Evolutionary conservation across 2,113 vertebrate species (phyloP), one percentile per base, ranked within the genome.

Genomic region (Hippocampus abdominalis): DNA sequence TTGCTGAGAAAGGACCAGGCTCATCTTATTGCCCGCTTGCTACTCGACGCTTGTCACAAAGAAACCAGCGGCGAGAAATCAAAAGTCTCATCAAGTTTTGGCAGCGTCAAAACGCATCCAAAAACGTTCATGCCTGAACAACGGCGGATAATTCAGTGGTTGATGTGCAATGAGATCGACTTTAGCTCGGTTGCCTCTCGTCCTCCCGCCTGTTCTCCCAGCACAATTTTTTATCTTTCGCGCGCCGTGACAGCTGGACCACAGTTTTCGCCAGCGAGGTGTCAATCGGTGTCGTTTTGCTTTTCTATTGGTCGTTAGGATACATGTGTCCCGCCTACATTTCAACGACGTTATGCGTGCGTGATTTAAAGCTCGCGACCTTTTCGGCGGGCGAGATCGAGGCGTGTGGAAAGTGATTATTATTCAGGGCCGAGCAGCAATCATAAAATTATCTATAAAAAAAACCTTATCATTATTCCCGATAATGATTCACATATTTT

Each of bases 191-290:
- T 49, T 25, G 20, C 0, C n/a, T 12, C 56, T 73, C 71, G 69
- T 74, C 81, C 90, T 92, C 92, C 92, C 91, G 91, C 91, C 87
- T 81, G 75, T 87, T 74, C 66, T 8, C 25, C 53, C 21, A 61
- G 71, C 27, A 36, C 72, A 81, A 71, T 20, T 49, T 90, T 93
- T 85, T 77, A 92, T 66, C 56, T 85, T 92, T 92, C 88, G 92
- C 92, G 92, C 91, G 89, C 79, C 82, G 77, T 79, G 70, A 85
- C 78, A 88, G 81, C 85, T 87, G 84, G 21, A 71, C 60, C 27
- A 39, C 71, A 71, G 54, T 62, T 78, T 79, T 62, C 53, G 7
- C 39, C 74, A 56, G 12, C 2, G 64, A 60, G 13, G 29, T 71
- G 87, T 88, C 84, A 85, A 83, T 91, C 88, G 46, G 0, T 23